Base-by-base conservation (phyloP, 1,140 invertebrate species). In the Cydia amplana region DNA sequence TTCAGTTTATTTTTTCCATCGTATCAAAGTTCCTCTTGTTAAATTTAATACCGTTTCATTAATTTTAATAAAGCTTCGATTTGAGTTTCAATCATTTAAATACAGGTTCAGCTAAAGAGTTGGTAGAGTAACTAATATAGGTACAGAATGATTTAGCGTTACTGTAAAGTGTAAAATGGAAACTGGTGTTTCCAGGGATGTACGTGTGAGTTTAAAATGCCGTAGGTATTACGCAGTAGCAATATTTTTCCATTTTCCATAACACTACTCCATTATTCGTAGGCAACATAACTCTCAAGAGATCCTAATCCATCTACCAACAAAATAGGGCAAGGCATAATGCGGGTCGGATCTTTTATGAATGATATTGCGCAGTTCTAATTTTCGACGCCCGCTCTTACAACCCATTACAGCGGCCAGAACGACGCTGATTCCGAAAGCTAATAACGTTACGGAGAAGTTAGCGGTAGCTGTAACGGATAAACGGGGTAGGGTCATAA, bases 341-440 rank as follows among this genome's bases (percentile, higher is more conserved):
- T 70, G 36, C 32, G 64, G 64, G 64, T 36, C n/a, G 65, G 32
- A 70, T 70, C 65, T 70, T 43, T 70, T 70, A 70, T 70, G 28
- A 70, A 70, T 70, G 65, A 36, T 70, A 70, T 70, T 70, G 65
- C 65, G 65, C 65, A 43, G 7, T n/a, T 70, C 65, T 70, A 70
- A 70, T 70, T 70, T 70, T 70, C 65, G 65, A 70, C 65, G 65
- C 65, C 65, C 16, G 64, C 32, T 70, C 65, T 40, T 18, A 36
- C 65, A 36, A 18, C 65, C 65, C 32, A 70, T 70, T 70, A 70
- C 36, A 18, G 32, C 16, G 65, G 28, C 28, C 65, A 43, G 32
- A 70, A 70, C 65, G 32, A 70, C 65, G 28, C 16, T 32, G 64
- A 65, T 65, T 32, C 65, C 28, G 18, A 36, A 70, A 70, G 65